These are phyloP conservation scores for Wasmannia auropunctata DNA, from an alignment of 1,140 invertebrate genomes.

Conservation along the genomic window DNA sequence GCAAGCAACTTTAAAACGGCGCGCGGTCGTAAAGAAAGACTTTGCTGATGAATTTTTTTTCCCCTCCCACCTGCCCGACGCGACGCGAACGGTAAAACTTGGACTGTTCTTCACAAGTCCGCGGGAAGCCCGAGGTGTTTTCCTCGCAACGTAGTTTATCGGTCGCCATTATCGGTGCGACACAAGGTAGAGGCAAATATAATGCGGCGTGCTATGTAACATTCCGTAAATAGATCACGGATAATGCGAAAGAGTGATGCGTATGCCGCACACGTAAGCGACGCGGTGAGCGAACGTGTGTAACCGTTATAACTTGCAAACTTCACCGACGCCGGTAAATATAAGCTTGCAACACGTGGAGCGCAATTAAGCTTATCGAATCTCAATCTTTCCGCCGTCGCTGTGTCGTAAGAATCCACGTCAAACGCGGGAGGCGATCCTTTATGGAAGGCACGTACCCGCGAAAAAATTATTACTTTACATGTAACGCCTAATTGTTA, in stretches of 20 bases:
- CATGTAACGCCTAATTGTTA: slow-evolving; percentile 9
- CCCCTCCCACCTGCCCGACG: neutral
- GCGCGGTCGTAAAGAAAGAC: neutral
- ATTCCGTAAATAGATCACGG: slow-evolving; percentile 54
- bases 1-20: neutral
- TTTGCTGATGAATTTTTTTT: slow-evolving; percentile 42
- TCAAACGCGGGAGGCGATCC: slow-evolving; percentile 19
- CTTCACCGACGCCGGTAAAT: slow-evolving; percentile 39
- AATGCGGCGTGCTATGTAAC: slow-evolving; percentile 47
- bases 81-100: neutral
- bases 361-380: slow-evolving; percentile 48
- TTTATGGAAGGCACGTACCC: neutral
- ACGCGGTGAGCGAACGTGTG: slow-evolving; percentile 31
- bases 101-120: slow-evolving; percentile 21
- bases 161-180: slow-evolving; percentile 21
- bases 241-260: slow-evolving; percentile 56
- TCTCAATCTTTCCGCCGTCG: slow-evolving; percentile 43
- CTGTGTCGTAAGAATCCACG: neutral
- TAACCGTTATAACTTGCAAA: slow-evolving; percentile 52
- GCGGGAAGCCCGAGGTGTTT: slow-evolving; percentile 25
- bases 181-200: slow-evolving; percentile 43
- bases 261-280: slow-evolving; percentile 2
- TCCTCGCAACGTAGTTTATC: slow-evolving; percentile 48
- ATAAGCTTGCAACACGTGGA: slow-evolving; percentile 36
- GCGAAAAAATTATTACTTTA: slow-evolving; percentile 36